Base-by-base conservation (phyloP, 2,888 invertebrate genomes). In the Noctua pronuba region DNA sequence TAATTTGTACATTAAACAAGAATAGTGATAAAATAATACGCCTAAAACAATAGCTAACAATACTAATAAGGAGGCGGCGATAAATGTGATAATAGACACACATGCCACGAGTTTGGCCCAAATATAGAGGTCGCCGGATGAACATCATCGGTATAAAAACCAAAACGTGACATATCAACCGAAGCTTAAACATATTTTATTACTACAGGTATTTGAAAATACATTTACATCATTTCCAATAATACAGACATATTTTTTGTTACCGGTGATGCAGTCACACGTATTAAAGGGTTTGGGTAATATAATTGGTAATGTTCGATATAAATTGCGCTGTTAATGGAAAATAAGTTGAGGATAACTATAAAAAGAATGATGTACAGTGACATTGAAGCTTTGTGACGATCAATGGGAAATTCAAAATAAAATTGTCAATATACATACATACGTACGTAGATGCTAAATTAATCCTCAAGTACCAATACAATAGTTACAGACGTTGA, bases 151-250 rank as follows among this genome's bases (percentile, higher is more conserved):
- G 35, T 76, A 68, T 31, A 35, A 62, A 77, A 77, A 49, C n/a
- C 44, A 38, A 72, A 75, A 84, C 81, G 75, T 84, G 84, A 69
- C 74, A 31, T 75, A 84, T 55, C 71, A 41, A 60, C 16, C 24
- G 49, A 71, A 35, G 58, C 44, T 44, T 67, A 38, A 28, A 41
- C 3, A 66, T 28, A 55, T 72, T 72, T 66, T 72, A 72, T 75
- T 70, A 60, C n/a, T 18, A n/a, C 55, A 67, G 44, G 55, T 77
- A 58, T 66, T 75, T 58, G 1, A 49, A 73, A 70, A 66, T 73
- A 62, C 28, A 13, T 58, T 60, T 60, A 52, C 41, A 52, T 72
- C 18, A 83, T 66, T 52, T 62, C 35, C 60, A 38, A n/a, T 67
- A 66, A 35, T 38, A 73, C 35, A 31, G 0, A n/a, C 44, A 31